phyloP scores from a whole-genome alignment of 2,113 vertebrate species.

The Cranoglanis bouderius region DNA sequence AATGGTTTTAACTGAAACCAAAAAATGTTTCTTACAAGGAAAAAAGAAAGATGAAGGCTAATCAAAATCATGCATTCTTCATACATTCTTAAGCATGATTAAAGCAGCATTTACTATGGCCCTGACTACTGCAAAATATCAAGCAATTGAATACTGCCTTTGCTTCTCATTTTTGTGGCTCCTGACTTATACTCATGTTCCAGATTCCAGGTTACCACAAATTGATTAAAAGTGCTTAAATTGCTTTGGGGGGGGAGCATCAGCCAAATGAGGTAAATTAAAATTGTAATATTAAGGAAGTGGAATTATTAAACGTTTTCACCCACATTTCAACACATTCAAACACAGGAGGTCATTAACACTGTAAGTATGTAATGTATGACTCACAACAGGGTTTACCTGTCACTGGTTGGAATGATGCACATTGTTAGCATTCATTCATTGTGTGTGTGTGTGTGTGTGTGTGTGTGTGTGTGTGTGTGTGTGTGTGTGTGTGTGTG shows the following conservation, averaged over 20 bases:
- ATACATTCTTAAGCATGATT: neutral
- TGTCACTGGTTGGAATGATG: neutral
- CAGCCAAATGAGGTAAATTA: neutral
- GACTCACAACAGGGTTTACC: neutral
- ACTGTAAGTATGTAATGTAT: neutral
- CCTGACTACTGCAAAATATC: neutral
- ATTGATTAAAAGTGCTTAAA: neutral
- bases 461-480: no score
- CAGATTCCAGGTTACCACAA: neutral
- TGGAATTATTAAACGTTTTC: neutral
- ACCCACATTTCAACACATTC: neutral
- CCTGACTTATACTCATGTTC: constrained; percentile 9
- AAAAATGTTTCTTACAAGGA: neutral
- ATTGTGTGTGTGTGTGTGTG: neutral
- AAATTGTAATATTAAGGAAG: neutral
- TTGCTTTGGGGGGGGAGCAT: no score
- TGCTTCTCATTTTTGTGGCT: neutral
- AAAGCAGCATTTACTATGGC: neutral
- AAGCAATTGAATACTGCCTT: neutral
- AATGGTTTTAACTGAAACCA: neutral
- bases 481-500: neutral
- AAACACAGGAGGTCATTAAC: constrained; percentile 3
- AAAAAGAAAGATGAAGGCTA: neutral
- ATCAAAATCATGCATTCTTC: neutral
- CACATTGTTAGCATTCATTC: no score